Base-by-base conservation (phyloP, 2,797 vertebrate genomes). In the Melopsittacus undulatus region DNA sequence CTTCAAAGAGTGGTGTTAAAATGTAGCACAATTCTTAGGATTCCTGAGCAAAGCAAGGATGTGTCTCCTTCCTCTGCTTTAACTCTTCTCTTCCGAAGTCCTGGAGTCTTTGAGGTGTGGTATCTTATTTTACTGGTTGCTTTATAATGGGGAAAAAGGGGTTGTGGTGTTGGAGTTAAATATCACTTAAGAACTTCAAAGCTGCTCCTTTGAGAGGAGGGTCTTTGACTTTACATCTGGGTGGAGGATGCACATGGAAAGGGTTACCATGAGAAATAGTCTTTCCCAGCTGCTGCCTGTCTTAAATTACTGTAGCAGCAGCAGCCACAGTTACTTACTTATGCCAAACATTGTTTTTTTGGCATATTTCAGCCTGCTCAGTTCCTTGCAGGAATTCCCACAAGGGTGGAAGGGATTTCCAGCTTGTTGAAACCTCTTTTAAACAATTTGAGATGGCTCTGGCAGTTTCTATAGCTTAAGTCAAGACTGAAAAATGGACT, bases 181-280 rank as follows among this genome's bases (percentile, higher is more conserved):
- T 95, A 94, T 95, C 88, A 91, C 87, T 87, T 83, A 87, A 88
- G 69, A 83, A 93, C 95, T 97, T 97, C 94, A 96, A 96, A 97
- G 96, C 78, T 75, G 42, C 69, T 95, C 84, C 61, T 96, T 72
- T 94, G 91, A 92, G 94, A 94, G 54, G 77, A 90, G 77, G 29
- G 83, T 83, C 91, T 95, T 90, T 94, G 94, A 83, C 90, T 96
- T 97, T 97, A 89, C 88, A 77, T 94, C 90, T 95, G 95, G 85
- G 77, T 93, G 81, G 73, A 92, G 86, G 69, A 84, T 51, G 57
- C 94, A 90, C 79, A 77, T 92, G 95, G 94, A 92, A 69, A 73
- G 48, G 45, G 78, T 94, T 95, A 93, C 89, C 72, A 91, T 49
- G 83, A 96, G 89, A 91, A 96, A 90, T 70, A 84, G 81, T 72